These are phyloP conservation scores for Xestia c-nigrum DNA, from an alignment of 2,888 invertebrate genomes.

Conservation along the genomic window DNA sequence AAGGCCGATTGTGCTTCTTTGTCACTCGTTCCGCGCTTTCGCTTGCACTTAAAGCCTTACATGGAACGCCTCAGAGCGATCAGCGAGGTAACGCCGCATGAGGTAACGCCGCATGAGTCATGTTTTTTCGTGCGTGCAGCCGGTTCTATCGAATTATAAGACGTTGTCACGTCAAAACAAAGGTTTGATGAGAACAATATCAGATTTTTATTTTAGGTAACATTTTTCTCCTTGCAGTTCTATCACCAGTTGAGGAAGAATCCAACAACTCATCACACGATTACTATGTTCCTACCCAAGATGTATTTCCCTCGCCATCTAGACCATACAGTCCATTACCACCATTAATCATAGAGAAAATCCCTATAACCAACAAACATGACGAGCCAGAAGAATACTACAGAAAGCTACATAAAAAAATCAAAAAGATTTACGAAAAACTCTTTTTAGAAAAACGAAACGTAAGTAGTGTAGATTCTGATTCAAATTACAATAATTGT, in stretches of 20 bases:
- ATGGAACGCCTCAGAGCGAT: too few species aligned
- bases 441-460: slow-evolving; percentile 65
- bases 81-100: too few species aligned
- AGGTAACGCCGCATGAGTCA: too few species aligned
- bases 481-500: slow-evolving; percentile 6
- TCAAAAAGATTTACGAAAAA: slow-evolving; percentile 65
- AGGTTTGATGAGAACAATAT: too few species aligned
- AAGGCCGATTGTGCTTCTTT: too few species aligned
- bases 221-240: slow-evolving; percentile 50
- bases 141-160: too few species aligned
- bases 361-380: slow-evolving; percentile 62
- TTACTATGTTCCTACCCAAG: slow-evolving; percentile 4
- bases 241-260: slow-evolving; percentile 71
- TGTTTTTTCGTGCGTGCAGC: too few species aligned
- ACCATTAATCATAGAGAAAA: slow-evolving; percentile 70
- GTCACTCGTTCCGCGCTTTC: too few species aligned
- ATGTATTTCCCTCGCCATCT: background rate
- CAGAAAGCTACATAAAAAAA: slow-evolving; percentile 59
- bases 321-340: slow-evolving; percentile 68
- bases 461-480: slow-evolving; percentile 27
- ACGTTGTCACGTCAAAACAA: too few species aligned
- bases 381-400: slow-evolving; percentile 72
- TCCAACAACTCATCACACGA: slow-evolving; percentile 34
- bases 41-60: too few species aligned
- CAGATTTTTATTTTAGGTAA: too few species aligned